Evolutionary conservation across 2,888 invertebrate species (phyloP).

Genomic region (Orthonevra nobilis): DNA sequence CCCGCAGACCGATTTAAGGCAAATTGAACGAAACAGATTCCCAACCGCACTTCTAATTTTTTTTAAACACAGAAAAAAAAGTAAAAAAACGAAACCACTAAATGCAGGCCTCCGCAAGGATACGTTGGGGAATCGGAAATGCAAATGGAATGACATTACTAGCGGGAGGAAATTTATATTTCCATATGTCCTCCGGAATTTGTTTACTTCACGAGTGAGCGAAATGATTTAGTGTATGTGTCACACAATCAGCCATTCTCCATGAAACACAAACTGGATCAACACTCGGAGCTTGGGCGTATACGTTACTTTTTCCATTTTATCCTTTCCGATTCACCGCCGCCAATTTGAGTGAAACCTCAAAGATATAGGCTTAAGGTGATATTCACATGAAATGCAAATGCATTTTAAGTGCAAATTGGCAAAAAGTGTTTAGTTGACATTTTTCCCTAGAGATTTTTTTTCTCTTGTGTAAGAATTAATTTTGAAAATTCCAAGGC

Average conservation of each 20-base stretch:
- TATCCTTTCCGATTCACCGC: not conserved
- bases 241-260: not conserved
- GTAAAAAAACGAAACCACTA: no score
- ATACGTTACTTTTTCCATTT: not conserved
- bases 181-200: slow-evolving; percentile 43
- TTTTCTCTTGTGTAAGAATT: slow-evolving; percentile 24
- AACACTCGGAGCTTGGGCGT: not conserved
- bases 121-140: slow-evolving; percentile 8
- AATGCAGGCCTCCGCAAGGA: not conserved
- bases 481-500: slow-evolving; percentile 39
- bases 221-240: slow-evolving; percentile 14
- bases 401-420: slow-evolving; percentile 47
- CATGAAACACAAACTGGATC: not conserved
- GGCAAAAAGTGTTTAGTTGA: slow-evolving; percentile 41
- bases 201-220: slow-evolving; percentile 15
- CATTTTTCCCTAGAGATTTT: slow-evolving; percentile 39
- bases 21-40: no score
- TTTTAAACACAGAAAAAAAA: no score
- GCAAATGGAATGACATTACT: slow-evolving; percentile 28
- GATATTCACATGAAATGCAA: slow-evolving; percentile 53
- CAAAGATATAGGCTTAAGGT: not conserved
- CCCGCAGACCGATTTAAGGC: no score
- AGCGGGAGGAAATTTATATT: slow-evolving; percentile 33
- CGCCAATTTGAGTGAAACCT: slow-evolving; percentile 22
- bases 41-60: no score